Evolutionary conservation across 2,113 vertebrate species (phyloP).

Genomic region (Myotis lucifugus): DNA sequence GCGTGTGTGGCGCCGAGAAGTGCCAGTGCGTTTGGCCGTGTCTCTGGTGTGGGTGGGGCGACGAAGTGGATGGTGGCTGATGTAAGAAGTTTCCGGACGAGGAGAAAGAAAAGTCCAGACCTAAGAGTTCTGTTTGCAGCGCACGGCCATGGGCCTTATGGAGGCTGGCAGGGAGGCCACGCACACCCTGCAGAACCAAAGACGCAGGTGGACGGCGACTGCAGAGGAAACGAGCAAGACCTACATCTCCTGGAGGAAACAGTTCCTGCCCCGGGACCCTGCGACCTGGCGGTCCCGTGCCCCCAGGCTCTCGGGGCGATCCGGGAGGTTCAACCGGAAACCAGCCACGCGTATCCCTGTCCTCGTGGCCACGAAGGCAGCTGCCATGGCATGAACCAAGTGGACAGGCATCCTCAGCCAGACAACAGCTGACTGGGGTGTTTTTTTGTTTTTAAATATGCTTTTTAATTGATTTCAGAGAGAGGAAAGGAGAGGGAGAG

Average conservation of each 20-base stretch:
- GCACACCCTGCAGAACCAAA: not conserved
- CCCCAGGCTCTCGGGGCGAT: no score
- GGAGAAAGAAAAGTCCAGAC: not conserved
- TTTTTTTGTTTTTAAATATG: no score
- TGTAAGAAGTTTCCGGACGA: not conserved
- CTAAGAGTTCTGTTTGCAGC: fast-evolving
- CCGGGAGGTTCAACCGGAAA: not conserved
- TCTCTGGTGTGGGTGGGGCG: fast-evolving
- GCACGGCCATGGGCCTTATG: not conserved
- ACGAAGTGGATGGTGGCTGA: fast-evolving
- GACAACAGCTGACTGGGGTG: no score
- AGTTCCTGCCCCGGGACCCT: not conserved
- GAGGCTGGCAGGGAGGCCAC: fast-evolving
- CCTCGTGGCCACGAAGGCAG: fast-evolving
- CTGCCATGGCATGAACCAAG: not conserved
- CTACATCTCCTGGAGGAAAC: fast-evolving
- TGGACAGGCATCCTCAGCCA: no score
- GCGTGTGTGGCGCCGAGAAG: fast-evolving
- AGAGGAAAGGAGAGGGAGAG: no score
- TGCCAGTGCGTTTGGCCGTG: fast-evolving
- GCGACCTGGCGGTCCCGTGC: fast-evolving
- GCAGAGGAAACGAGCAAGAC: not conserved
- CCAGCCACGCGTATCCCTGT: fast-evolving
- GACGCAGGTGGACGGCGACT: not conserved
- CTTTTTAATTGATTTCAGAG: no score